These are phyloP conservation scores for Drosophila putrida DNA, from an alignment of 2,888 invertebrate genomes.

Conservation along the genomic window DNA sequence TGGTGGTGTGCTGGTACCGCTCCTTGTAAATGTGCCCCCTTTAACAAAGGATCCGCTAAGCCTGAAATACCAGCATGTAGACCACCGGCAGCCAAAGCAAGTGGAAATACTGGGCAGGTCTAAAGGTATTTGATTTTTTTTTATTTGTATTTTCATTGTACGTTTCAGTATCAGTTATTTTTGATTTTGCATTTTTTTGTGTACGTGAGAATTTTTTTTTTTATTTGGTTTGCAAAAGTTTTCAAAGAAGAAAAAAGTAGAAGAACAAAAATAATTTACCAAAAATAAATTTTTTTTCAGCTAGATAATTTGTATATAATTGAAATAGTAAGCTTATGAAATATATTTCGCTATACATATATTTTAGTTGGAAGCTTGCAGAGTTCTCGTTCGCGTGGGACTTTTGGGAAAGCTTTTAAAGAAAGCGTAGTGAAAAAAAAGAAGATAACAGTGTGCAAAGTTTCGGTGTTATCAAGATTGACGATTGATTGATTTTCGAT, in stretches of 20 bases:
- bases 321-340: conserved; percentile 60
- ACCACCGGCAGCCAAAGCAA: conserved; percentile 86
- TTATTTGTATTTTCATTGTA: background rate
- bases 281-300: conserved; percentile 66
- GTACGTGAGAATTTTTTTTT: conserved; percentile 30
- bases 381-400: conserved; percentile 45
- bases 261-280: conserved; percentile 75
- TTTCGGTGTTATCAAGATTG: conserved; percentile 32
- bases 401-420: conserved; percentile 46
- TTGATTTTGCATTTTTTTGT: conserved; percentile 35
- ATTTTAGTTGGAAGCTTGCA: conserved; percentile 40
- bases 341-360: conserved; percentile 45
- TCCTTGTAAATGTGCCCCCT: conserved; percentile 86
- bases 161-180: conserved; percentile 12
- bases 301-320: conserved; percentile 50
- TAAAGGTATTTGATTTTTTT: conserved; percentile 56
- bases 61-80: conserved; percentile 86
- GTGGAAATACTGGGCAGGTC: conserved; percentile 86
- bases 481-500: conserved; percentile 22
- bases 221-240: conserved; percentile 40
- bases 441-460: conserved; percentile 43
- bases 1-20: conserved; percentile 86
- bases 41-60: conserved; percentile 86
- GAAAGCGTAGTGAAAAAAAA: conserved; percentile 10
- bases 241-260: conserved; percentile 70